A percentile compares a stretch with the other conserved stretches of the same genome.
These are phyloP conservation scores for Orchestia grillus DNA, from an alignment of 1,140 invertebrate genomes.

Conservation along the genomic window DNA sequence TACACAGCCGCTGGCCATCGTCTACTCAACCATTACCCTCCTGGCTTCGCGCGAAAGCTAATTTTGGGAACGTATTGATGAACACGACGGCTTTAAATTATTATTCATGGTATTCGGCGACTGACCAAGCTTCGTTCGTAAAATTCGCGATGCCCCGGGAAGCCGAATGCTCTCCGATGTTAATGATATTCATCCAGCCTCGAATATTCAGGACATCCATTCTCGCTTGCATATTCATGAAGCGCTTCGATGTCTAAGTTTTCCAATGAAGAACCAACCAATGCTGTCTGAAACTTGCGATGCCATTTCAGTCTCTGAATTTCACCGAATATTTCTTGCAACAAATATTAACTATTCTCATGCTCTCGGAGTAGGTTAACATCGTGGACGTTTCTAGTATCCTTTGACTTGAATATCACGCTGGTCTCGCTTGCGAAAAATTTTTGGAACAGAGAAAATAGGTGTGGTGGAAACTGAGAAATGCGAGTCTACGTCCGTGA, in stretches of 20 bases:
- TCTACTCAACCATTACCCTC: not conserved
- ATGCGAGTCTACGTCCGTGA: too few relatives aligned
- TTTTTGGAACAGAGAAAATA: too few relatives aligned
- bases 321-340: not conserved
- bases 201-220: conserved; percentile 7
- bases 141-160: not conserved
- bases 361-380: not conserved
- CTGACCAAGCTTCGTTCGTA: not conserved
- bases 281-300: not conserved
- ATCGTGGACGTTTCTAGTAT: not conserved
- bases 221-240: not conserved
- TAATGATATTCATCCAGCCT: conserved; percentile 19
- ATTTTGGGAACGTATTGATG: not conserved
- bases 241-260: not conserved
- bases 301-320: not conserved
- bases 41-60: not conserved
- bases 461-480: too few relatives aligned
- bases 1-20: too few relatives aligned
- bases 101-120: conserved; percentile 14
- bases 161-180: not conserved
- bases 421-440: too few relatives aligned
- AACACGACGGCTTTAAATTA: not conserved
- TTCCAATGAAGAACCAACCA: not conserved
- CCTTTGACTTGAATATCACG: too few relatives aligned
- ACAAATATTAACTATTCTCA: not conserved